A percentile compares a stretch with the other conserved stretches of the same genome.
These are phyloP conservation scores for Sesamia nonagrioides DNA, from an alignment of 1,140 invertebrate species.

Conservation along the genomic window DNA sequence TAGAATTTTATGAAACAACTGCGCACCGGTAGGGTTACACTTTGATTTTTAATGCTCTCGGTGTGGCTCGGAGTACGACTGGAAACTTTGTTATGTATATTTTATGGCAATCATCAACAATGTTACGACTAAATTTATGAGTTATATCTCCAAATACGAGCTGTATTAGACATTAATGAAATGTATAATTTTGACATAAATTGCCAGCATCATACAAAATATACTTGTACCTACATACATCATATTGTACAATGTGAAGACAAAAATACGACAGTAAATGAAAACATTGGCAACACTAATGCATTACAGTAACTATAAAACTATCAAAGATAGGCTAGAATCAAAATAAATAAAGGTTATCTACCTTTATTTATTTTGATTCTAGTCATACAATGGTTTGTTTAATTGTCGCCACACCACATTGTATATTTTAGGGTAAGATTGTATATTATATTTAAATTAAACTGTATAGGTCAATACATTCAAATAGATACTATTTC, in stretches of 20 bases:
- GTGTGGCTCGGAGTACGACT: slow-evolving; percentile 15
- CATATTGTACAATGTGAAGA: too few relatives aligned
- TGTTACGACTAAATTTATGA: slow-evolving; percentile 44
- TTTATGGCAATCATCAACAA: slow-evolving; percentile 48
- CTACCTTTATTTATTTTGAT: too few relatives aligned
- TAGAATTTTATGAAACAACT: slow-evolving; percentile 61
- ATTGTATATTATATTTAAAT: too few relatives aligned
- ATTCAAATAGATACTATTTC: not conserved
- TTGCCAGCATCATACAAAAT: not conserved
- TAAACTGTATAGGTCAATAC: not conserved
- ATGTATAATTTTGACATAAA: not conserved
- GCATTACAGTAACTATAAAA: not conserved
- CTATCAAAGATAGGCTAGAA: too few relatives aligned
- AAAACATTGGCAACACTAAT: too few relatives aligned
- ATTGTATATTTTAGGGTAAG: too few relatives aligned
- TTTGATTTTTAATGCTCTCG: slow-evolving; percentile 50
- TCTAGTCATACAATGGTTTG: too few relatives aligned
- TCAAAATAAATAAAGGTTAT: too few relatives aligned
- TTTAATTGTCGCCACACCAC: too few relatives aligned
- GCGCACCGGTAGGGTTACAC: slow-evolving; percentile 39
- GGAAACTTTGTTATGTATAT: slow-evolving; percentile 43
- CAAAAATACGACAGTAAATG: too few relatives aligned
- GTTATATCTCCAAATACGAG: slow-evolving; percentile 34
- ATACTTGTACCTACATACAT: too few relatives aligned
- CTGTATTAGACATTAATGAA: slow-evolving; percentile 35